phyloP scores from a whole-genome alignment of 1,140 invertebrate species.

The Lordiphosa stackelbergi region DNA sequence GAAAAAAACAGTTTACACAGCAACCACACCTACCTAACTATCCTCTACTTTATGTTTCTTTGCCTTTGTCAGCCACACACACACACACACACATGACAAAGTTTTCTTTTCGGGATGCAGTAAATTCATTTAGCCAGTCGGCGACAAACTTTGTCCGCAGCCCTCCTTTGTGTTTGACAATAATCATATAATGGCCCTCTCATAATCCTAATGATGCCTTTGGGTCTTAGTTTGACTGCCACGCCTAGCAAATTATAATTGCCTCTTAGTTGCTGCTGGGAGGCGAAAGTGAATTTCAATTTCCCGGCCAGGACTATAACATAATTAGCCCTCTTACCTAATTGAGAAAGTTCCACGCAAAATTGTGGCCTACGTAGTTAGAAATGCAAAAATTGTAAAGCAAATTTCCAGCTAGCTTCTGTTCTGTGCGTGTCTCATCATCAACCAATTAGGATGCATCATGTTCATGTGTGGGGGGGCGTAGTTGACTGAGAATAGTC shows the following conservation, averaged over 20 bases:
- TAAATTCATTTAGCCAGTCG: conserved; percentile 26
- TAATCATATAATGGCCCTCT: conserved; percentile 53
- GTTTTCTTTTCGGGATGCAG: conserved; percentile 9
- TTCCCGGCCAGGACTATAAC: conserved; percentile 11
- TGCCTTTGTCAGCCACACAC: neutral
- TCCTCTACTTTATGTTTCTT: neutral
- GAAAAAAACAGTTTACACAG: neutral
- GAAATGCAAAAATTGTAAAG: conserved; percentile 10
- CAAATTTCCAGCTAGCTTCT: neutral
- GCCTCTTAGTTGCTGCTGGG: conserved; percentile 11
- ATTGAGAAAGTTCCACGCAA: conserved; percentile 25
- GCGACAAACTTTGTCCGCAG: conserved; percentile 29
- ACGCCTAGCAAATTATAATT: conserved; percentile 25
- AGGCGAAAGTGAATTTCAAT: conserved; percentile 32
- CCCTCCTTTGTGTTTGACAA: conserved; percentile 25
- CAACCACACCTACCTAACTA: neutral
- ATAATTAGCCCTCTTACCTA: conserved; percentile 21
- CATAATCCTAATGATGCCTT: conserved; percentile 54
- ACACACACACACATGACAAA: conserved; percentile 13
- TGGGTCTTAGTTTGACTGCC: conserved; percentile 11
- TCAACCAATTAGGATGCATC: conserved; percentile 30
- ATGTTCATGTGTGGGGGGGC: neutral
- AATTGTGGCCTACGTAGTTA: conserved; percentile 16
- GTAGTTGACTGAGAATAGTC: neutral
- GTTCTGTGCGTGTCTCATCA: conserved; percentile 19